Evolutionary conservation across 2,888 invertebrate genomes (phyloP).

Genomic region (Pasiphila rectangulata): DNA sequence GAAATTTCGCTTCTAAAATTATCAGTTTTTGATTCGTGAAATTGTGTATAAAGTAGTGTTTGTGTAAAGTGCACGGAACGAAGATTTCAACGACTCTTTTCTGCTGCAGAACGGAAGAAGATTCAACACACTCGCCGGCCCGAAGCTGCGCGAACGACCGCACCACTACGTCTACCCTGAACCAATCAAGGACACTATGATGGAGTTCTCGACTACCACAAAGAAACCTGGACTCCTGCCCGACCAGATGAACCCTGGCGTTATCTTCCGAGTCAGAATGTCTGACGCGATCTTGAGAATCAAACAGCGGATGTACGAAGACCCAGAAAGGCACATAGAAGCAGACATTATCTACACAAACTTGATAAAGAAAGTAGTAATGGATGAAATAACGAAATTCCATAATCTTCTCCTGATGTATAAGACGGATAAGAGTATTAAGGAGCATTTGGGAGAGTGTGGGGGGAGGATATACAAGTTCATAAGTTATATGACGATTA

Average conservation of each 20-base stretch:
- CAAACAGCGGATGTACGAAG: slow-evolving; percentile 74
- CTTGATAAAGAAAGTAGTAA: slow-evolving; percentile 70
- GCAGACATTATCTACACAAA: slow-evolving; percentile 74
- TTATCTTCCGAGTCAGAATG: slow-evolving; percentile 71
- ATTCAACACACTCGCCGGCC: slow-evolving; percentile 59
- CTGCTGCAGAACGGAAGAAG: slow-evolving; percentile 54
- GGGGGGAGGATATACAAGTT: slow-evolving; percentile 73
- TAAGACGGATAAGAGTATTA: slow-evolving; percentile 70
- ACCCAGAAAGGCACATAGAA: slow-evolving; percentile 71
- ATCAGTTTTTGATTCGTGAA: neutral
- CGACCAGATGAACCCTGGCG: slow-evolving; percentile 73
- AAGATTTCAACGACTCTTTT: slow-evolving; percentile 44
- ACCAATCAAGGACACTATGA: slow-evolving; percentile 63
- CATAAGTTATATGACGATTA: slow-evolving; percentile 74
- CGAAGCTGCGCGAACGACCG: slow-evolving; percentile 64
- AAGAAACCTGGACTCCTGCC: slow-evolving; percentile 66
- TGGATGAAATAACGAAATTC: slow-evolving; percentile 73
- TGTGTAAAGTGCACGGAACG: neutral
- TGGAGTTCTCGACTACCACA: slow-evolving; percentile 64
- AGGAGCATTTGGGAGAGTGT: slow-evolving; percentile 72
- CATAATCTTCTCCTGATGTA: slow-evolving; percentile 71
- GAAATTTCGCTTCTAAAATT: too few species aligned
- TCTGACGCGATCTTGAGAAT: slow-evolving; percentile 71
- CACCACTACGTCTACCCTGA: slow-evolving; percentile 72
- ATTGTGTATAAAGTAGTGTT: slow-evolving; percentile 1